Percentiles rank a stretch among this genome's conserved stretches.
These are phyloP conservation scores for Peromyscus polionotus DNA, from an alignment of 2,113 vertebrate genomes.

Conservation along the genomic window DNA sequence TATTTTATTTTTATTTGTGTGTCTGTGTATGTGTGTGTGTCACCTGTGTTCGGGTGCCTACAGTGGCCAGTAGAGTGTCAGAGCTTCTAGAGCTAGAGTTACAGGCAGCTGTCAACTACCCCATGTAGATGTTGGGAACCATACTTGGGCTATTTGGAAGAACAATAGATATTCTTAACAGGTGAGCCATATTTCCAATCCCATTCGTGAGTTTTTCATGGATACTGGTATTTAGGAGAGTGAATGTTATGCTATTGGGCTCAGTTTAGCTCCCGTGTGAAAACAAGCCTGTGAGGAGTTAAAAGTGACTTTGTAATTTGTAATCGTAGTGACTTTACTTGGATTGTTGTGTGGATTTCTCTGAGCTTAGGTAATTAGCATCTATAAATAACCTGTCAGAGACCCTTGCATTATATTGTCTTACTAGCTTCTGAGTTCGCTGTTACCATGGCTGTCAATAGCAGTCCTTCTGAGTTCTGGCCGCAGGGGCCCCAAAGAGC, in stretches of 20 bases:
- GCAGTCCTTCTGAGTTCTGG: not conserved
- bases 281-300: not conserved
- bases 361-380: not conserved
- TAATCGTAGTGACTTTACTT: slow-evolving; percentile 36
- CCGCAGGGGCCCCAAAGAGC: not conserved
- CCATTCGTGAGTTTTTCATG: not conserved
- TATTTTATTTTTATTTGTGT: not conserved
- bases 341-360: not conserved
- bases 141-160: not conserved
- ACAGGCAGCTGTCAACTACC: not conserved
- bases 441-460: not conserved
- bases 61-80: not conserved
- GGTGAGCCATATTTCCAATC: not conserved
- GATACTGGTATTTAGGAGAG: not conserved
- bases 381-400: slow-evolving; percentile 8
- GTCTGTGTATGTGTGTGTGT: not conserved
- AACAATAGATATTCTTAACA: not conserved
- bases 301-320: not conserved
- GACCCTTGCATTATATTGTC: not conserved
- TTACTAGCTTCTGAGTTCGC: not conserved
- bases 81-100: not conserved
- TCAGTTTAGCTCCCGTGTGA: not conserved
- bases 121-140: not conserved
- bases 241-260: not conserved
- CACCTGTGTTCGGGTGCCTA: not conserved